Evolutionary conservation across 1,140 invertebrate species (phyloP), one percentile per base, ranked within the genome.

Genomic region (Halesus radiatus): DNA sequence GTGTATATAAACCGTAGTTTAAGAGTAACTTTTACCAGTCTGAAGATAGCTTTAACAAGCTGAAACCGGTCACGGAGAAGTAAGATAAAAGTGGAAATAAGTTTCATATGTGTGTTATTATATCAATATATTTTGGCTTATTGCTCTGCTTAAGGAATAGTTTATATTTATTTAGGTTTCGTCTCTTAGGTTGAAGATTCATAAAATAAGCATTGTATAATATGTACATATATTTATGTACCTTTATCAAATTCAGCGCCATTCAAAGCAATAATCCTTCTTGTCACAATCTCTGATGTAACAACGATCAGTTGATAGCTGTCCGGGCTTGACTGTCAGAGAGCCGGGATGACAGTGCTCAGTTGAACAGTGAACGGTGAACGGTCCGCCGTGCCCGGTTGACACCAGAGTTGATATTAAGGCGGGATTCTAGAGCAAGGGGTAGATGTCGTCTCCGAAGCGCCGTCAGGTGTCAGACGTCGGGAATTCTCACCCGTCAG

Each of bases 381-480:
- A 16, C 23, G 66, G 22, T 18, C 66, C n/a, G 66, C 60, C 15
- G 52, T 26, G 50, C 26, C 22, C 50, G 52, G 70, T n/a, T 53
- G 70, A 70, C 66, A 68, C 37, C 37, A 10, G 32, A 68, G 20
- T 26, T 26, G 64, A 18, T 22, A 70, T 18, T 70, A 45, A 0
- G 37, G 66, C 37, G 10, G 66, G 10, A 70, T 50, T 18, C 66
- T 45, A 4, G 66, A 50, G 66, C 5, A 70, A 45, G 66, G 23
- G 62, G 62, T 64, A 64, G 22, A 64, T 64, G 16, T 70, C 70
- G 52, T 74, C 70, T 74, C 52, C 70, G 66, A 54, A 74, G 70
- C 70, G 70, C 60, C 10, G 66, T 53, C 70, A 54, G 53, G 70
- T 74, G 70, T 74, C 70, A 74, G 70, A 26, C 8, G 32, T 18